Percentiles rank a stretch among this genome's conserved stretches.
phyloP scores from a whole-genome alignment of 2,888 invertebrate genomes.

The Ypsolopha scabrella region DNA sequence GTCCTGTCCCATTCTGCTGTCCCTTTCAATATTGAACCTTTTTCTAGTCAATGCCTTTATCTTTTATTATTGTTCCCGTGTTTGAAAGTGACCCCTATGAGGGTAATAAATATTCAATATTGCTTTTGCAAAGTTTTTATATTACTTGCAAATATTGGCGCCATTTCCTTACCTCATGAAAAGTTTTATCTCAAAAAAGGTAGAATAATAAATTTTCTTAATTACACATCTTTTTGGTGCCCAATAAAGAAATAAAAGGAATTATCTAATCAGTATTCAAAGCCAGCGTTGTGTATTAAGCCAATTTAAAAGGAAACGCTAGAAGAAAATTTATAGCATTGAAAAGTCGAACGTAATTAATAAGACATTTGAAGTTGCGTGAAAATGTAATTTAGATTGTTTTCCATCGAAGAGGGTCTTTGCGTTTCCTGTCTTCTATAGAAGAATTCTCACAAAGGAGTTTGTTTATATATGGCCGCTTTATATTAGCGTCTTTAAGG shows the following conservation, averaged over 20 bases:
- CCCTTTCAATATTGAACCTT: neutral
- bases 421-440: slow-evolving; percentile 47
- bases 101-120: slow-evolving; percentile 4
- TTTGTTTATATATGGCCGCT: slow-evolving; percentile 67
- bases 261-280: slow-evolving; percentile 41
- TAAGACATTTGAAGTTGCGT: slow-evolving; percentile 71
- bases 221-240: neutral
- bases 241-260: neutral
- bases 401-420: slow-evolving; percentile 51
- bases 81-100: neutral
- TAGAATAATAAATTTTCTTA: neutral
- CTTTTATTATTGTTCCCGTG: slow-evolving; percentile 1
- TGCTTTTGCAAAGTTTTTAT: neutral
- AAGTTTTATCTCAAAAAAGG: neutral
- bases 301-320: slow-evolving; percentile 56
- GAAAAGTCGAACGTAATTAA: slow-evolving; percentile 69
- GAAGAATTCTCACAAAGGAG: slow-evolving; percentile 50
- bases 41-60: neutral
- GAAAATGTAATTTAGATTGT: slow-evolving; percentile 72
- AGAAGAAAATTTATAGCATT: slow-evolving; percentile 70
- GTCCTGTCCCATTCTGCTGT: no score
- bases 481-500: slow-evolving; percentile 69
- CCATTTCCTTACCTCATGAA: neutral
- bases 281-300: slow-evolving; percentile 57
- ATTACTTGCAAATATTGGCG: neutral